Percentiles rank a stretch among this genome's conserved stretches.
Evolutionary conservation across 2,888 invertebrate species (phyloP).

Genomic region (Orthonychiurus folsomi): DNA sequence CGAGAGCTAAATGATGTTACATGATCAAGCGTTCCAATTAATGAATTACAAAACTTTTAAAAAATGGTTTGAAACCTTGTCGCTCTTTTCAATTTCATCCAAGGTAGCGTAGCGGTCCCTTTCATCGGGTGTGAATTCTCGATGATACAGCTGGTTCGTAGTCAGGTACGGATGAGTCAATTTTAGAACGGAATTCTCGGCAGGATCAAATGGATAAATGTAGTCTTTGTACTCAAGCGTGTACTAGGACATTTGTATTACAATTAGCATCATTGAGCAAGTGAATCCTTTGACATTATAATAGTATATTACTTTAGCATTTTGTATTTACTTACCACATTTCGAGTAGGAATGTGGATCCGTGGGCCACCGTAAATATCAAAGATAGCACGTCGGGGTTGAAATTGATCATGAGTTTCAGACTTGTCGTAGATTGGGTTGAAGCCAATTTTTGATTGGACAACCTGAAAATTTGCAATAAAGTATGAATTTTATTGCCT

Average conservation of each 20-base stretch:
- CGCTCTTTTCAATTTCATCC: slow-evolving; percentile 3
- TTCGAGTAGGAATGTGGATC: slow-evolving; percentile 9
- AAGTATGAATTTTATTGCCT: too few relatives aligned
- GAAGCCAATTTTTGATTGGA: too few relatives aligned
- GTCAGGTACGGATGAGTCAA: slow-evolving; percentile 20
- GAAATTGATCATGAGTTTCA: slow-evolving; percentile 17
- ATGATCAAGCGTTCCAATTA: neutral
- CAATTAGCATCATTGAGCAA: neutral
- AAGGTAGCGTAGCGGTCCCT: slow-evolving; percentile 7
- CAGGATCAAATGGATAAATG: slow-evolving; percentile 15
- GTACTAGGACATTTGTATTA: too few relatives aligned
- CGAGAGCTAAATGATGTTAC: neutral
- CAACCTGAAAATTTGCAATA: neutral
- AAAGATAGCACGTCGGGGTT: slow-evolving; percentile 11
- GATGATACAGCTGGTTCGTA: slow-evolving; percentile 11
- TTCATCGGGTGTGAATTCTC: slow-evolving; percentile 16
- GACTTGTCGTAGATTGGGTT: slow-evolving; percentile 17
- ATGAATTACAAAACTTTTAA: neutral
- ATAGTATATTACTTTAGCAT: neutral
- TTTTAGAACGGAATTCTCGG: slow-evolving; percentile 15
- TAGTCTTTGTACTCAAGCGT: slow-evolving; percentile 13
- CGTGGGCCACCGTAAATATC: slow-evolving; percentile 19
- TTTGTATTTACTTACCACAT: slow-evolving; percentile 16
- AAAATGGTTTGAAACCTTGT: slow-evolving; percentile 4
- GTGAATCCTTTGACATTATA: neutral